Conservation (phyloP, 2,888 invertebrate species). For the Plebejus argus region DNA sequence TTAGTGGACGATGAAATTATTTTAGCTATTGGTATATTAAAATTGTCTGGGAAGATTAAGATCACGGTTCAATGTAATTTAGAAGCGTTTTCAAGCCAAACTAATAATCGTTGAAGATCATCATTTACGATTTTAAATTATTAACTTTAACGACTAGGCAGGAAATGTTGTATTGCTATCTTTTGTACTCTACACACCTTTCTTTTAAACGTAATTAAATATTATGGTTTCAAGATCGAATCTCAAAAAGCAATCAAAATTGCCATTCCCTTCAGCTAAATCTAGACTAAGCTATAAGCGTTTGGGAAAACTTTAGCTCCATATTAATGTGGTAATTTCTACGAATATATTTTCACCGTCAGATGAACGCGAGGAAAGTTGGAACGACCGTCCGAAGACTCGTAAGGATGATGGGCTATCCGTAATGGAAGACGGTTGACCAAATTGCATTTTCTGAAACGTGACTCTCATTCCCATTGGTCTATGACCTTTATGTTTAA, state of each 20-base stretch:
- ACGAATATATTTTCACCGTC: slow-evolving; percentile 12
- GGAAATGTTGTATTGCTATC: too few relatives aligned
- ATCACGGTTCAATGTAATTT: too few relatives aligned
- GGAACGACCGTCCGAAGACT: slow-evolving; percentile 1
- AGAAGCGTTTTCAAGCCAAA: too few relatives aligned
- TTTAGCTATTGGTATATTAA: background rate
- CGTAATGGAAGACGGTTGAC: slow-evolving; percentile 1
- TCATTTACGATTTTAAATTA: too few relatives aligned
- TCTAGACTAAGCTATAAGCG: background rate
- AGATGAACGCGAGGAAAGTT: background rate
- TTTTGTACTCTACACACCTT: too few relatives aligned
- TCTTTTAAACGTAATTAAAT: too few relatives aligned
- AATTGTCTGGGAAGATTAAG: background rate
- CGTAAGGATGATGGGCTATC: slow-evolving; percentile 14
- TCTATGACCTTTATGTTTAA: background rate
- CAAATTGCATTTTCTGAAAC: slow-evolving; percentile 25
- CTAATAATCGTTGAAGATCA: too few relatives aligned
- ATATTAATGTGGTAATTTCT: slow-evolving; percentile 10
- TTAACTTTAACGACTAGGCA: too few relatives aligned
- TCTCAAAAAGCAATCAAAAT: background rate
- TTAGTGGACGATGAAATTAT: background rate
- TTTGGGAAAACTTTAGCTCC: background rate
- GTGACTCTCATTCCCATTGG: background rate
- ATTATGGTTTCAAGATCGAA: background rate
- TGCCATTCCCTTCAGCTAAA: background rate